A percentile compares a stretch with the other conserved stretches of the same genome.
Evolutionary conservation across 2,888 invertebrate genomes (phyloP).

Genomic region (Caenorhabditis drosophilae): DNA sequence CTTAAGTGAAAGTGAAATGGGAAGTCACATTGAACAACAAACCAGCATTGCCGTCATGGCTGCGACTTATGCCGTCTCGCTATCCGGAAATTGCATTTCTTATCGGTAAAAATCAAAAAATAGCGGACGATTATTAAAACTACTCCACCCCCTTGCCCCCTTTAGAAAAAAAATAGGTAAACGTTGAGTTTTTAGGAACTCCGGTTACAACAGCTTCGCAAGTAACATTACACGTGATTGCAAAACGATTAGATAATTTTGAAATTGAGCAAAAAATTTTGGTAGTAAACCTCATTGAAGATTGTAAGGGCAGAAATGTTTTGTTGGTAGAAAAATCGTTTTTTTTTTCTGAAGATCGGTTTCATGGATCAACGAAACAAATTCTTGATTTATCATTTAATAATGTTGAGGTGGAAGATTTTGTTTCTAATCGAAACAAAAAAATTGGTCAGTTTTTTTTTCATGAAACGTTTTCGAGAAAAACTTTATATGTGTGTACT

Average conservation of each 20-base stretch:
- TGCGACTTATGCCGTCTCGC: slow-evolving; percentile 59
- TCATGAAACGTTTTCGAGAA: not conserved
- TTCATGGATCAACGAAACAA: slow-evolving; percentile 49
- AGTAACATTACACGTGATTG: slow-evolving; percentile 64
- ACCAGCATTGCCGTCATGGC: slow-evolving; percentile 64
- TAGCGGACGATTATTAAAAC: not conserved
- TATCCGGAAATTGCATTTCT: slow-evolving; percentile 65
- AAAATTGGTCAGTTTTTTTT: slow-evolving; percentile 38
- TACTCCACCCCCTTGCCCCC: too few species aligned
- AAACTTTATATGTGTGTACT: slow-evolving; percentile 2
- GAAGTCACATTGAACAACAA: slow-evolving; percentile 62
- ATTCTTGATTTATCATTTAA: slow-evolving; percentile 55
- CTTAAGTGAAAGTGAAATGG: slow-evolving; percentile 67
- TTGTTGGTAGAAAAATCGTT: not conserved
- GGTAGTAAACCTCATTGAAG: slow-evolving; percentile 56
- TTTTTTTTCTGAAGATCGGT: slow-evolving; percentile 30
- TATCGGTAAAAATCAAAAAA: slow-evolving; percentile 29
- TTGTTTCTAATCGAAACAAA: slow-evolving; percentile 51
- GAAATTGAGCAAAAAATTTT: slow-evolving; percentile 58
- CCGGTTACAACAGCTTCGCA: slow-evolving; percentile 60
- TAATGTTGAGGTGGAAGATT: slow-evolving; percentile 62
- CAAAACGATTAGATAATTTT: slow-evolving; percentile 61
- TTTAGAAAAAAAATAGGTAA: too few species aligned
- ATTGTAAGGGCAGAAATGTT: slow-evolving; percentile 41
- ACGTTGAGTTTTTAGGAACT: slow-evolving; percentile 56